A percentile compares a stretch with the other conserved stretches of the same genome.
Conservation (phyloP, 2,888 invertebrate genomes). For the Spodoptera picta region DNA sequence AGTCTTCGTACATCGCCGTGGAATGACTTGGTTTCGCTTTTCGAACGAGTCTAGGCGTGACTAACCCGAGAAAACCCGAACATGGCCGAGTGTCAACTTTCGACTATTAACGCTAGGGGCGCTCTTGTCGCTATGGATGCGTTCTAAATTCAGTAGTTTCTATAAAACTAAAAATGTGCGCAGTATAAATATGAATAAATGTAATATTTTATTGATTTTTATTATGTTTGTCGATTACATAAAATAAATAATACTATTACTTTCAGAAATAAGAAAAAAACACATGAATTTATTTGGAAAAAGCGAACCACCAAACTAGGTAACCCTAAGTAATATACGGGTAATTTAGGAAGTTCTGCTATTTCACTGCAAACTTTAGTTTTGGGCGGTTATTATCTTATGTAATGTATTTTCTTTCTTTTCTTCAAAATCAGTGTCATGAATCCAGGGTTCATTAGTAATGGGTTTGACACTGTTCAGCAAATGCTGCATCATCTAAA, state of each 20-base stretch:
- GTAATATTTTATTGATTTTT: no score
- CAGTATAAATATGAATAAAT: no score
- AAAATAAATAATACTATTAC: no score
- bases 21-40: constrained; percentile 87
- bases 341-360: no score
- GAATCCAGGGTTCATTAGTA: constrained; percentile 92
- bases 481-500: constrained; percentile 94
- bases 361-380: no score
- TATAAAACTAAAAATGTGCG: no score
- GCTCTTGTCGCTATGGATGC: constrained; percentile 65
- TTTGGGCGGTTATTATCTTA: constrained; percentile 1
- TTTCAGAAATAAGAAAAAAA: no score
- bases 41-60: constrained; percentile 88
- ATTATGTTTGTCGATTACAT: no score
- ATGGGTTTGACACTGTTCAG: constrained; percentile 93
- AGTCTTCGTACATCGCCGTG: constrained; percentile 87
- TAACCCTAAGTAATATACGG: no score
- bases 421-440: constrained; percentile 97
- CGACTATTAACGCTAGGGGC: constrained; percentile 66
- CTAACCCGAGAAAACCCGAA: constrained; percentile 83
- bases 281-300: no score
- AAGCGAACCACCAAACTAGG: no score
- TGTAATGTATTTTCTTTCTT: constrained; percentile 94
- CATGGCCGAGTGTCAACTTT: constrained; percentile 65
- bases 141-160: constrained; percentile 43